phyloP scores from a whole-genome alignment of 2,113 vertebrate genomes.

The Cyanoderma ruficeps region DNA sequence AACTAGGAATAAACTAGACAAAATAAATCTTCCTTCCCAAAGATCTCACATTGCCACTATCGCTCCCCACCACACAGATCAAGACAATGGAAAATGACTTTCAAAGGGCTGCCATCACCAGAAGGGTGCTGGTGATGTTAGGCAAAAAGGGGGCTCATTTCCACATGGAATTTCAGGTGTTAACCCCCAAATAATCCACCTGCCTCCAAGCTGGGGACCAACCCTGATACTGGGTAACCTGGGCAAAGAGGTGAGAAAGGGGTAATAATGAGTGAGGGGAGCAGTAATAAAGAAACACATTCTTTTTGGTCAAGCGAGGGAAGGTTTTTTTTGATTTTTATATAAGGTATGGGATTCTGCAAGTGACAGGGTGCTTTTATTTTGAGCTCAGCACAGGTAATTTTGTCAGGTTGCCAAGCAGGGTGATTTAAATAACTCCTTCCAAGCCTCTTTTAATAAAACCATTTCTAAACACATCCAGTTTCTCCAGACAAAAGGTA shows the following conservation, averaged over 20 bases:
- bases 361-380: fast-evolving
- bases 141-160: background rate
- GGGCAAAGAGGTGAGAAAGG: no score
- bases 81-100: background rate
- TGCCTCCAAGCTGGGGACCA: background rate
- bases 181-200: background rate
- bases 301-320: background rate
- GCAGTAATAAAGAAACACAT: fast-evolving
- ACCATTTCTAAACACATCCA: background rate
- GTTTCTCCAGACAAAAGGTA: background rate
- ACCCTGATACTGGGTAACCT: background rate
- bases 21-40: background rate
- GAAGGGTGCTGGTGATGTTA: background rate
- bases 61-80: background rate
- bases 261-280: fast-evolving
- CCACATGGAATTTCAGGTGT: fast-evolving
- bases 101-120: background rate
- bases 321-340: background rate
- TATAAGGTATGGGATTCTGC: background rate
- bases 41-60: background rate
- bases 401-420: background rate
- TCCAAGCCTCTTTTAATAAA: background rate
- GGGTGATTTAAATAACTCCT: background rate
- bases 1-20: background rate
- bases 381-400: background rate